phyloP scores from a whole-genome alignment of 2,797 vertebrate species.

The Brachymystax lenok region DNA sequence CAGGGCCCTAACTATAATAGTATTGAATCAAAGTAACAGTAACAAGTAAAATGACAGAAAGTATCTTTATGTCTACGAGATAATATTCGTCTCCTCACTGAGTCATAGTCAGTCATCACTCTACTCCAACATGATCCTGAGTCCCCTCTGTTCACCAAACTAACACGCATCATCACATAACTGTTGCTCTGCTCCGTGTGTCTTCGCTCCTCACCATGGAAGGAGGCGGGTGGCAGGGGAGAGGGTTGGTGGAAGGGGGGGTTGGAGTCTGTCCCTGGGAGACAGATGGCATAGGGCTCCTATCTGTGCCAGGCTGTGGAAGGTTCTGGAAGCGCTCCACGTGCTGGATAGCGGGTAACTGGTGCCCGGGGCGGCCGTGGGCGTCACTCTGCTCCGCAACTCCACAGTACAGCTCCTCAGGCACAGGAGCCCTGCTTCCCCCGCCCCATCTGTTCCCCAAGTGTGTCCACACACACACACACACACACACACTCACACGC shows the following conservation, averaged over 20 bases:
- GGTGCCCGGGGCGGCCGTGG: conserved; percentile 76
- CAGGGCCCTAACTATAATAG: too few species aligned
- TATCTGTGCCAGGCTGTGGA: conserved; percentile 66
- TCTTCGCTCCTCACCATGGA: not conserved
- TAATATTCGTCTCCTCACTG: too few species aligned
- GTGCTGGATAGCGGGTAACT: conserved; percentile 73
- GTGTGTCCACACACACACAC: conserved; percentile 8
- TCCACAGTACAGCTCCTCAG: conserved; percentile 73
- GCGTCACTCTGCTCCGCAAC: conserved; percentile 76
- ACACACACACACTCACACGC: conserved; percentile 30
- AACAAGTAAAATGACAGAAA: too few species aligned
- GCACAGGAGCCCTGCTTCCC: conserved; percentile 75
- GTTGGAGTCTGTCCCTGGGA: conserved; percentile 69
- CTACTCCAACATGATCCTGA: too few species aligned
- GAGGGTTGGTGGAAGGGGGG: conserved; percentile 22
- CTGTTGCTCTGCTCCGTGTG: conserved; percentile 6
- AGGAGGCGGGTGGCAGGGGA: not conserved
- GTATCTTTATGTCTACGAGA: too few species aligned
- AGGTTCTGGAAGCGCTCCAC: conserved; percentile 74
- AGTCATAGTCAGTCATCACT: too few species aligned
- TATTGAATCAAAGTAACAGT: too few species aligned
- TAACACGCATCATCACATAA: not conserved
- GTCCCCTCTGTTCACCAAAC: not conserved
- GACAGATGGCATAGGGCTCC: conserved; percentile 76
- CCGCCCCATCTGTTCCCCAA: conserved; percentile 76